Evolutionary conservation across 2,797 vertebrate species (phyloP), one percentile per base, ranked within the genome.

Genomic region (Dipus sagitta): DNA sequence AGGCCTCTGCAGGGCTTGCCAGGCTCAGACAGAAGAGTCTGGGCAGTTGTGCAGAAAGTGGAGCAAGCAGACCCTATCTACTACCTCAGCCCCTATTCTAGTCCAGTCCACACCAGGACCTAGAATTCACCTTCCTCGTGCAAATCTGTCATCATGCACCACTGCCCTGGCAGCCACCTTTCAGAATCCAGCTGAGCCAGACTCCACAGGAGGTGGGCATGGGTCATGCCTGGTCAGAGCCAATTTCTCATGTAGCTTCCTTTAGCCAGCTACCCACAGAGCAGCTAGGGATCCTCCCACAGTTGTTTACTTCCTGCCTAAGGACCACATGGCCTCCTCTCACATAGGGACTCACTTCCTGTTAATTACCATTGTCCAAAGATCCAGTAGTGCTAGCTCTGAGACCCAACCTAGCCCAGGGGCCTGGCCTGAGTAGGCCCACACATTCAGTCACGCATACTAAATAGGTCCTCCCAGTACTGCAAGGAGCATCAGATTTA

Each of bases 321-420:
- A 70, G 78, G 82, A 79, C 77, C 91, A 91, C 75, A 54, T 0
- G 9, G 60, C 80, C 85, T 85, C 86, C 71, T 87, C 52, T 71
- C 68, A 78, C 67, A 58, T 78, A 79, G 78, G 79, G 91, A 94
- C 95, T 90, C 62, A 62, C 78, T 96, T 97, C 94, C 94, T 96
- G 92, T 91, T 95, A 89, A 93, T 76, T 75, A 85, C 75, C 58
- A 38, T 4, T 65, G 87, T 54, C 32, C 0, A 76, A 76, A 34
- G 68, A 83, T n/a, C 76, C 42, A 42, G 74, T 76, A 80, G 67
- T 3, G 68, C n/a, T 42, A 24, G 87, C 38, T 83, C 38, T 21
- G 64, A 70, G 72, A 71, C 76, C 32, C 32, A 28, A 23, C 64
- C 52, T 17, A n/a, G 52, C 21, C 70, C 70, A 42, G 9, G 75